Evolutionary conservation across 2,113 vertebrate genomes (phyloP).

Genomic region (Dicrurus megarhynchus): DNA sequence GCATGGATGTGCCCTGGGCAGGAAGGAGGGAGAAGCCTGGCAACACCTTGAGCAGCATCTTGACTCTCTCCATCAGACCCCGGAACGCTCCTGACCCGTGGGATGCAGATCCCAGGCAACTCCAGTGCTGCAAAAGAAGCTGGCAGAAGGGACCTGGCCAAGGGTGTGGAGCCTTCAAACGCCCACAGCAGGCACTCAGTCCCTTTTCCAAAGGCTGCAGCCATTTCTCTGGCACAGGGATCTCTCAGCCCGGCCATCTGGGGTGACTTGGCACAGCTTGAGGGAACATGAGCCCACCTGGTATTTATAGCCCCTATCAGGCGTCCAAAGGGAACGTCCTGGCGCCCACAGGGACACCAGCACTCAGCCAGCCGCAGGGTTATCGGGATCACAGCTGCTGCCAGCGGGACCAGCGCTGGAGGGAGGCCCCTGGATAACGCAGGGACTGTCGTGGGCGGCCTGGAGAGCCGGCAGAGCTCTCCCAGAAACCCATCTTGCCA

Average conservation of each 20-base stretch:
- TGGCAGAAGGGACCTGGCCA: neutral
- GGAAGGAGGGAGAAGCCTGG: neutral
- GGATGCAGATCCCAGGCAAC: accelerated
- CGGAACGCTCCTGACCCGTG: accelerated
- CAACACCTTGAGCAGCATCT: neutral
- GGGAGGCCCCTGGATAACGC: neutral
- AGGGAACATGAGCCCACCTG: neutral
- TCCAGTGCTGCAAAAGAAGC: neutral
- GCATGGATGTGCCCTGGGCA: accelerated
- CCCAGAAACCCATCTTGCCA: neutral
- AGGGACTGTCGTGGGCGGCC: neutral
- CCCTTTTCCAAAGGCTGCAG: neutral
- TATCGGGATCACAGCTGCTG: neutral
- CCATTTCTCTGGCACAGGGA: neutral
- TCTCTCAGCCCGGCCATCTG: neutral
- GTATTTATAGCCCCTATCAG: neutral
- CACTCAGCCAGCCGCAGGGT: neutral
- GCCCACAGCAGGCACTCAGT: accelerated
- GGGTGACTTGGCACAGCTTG: neutral
- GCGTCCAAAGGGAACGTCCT: neutral
- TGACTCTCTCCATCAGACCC: accelerated
- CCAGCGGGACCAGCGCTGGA: accelerated
- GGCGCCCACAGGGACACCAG: neutral
- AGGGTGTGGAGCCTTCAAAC: accelerated
- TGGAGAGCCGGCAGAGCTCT: neutral